Conservation (phyloP, 2,797 vertebrate species). For the Scyliorhinus canicula region DNA sequence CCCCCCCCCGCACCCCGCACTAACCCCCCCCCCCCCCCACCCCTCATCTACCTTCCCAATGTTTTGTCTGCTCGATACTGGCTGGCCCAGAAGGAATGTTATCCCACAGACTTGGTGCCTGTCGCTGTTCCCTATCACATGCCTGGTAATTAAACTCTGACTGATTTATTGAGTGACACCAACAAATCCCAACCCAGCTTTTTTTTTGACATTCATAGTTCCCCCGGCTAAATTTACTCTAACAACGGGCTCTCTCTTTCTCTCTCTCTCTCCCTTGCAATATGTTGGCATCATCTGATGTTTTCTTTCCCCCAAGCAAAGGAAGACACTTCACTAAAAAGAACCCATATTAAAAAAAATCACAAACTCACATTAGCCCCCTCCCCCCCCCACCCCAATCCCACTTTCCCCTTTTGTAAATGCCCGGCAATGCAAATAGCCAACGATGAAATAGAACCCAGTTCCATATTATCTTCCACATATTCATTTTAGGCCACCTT, state of each 20-base stretch:
- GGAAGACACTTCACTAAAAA: slow-evolving; percentile 52
- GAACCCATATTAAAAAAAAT: slow-evolving; percentile 41
- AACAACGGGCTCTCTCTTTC: slow-evolving; percentile 52
- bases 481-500: slow-evolving; percentile 58
- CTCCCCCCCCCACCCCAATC: no score
- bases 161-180: slow-evolving; percentile 95
- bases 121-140: slow-evolving; percentile 73
- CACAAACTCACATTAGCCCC: slow-evolving; percentile 52
- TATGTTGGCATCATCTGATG: slow-evolving; percentile 44
- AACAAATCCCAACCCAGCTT: slow-evolving; percentile 82
- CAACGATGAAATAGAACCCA: slow-evolving; percentile 43
- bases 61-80: slow-evolving; percentile 50
- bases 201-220: slow-evolving; percentile 79
- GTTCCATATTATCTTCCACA: slow-evolving; percentile 55
- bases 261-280: slow-evolving; percentile 42
- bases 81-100: slow-evolving; percentile 69
- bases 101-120: slow-evolving; percentile 69
- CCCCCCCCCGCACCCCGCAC: slow-evolving; percentile 46
- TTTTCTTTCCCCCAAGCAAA: slow-evolving; percentile 44
- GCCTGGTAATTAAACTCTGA: slow-evolving; percentile 88
- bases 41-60: neutral
- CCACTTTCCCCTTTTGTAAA: slow-evolving; percentile 40
- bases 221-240: slow-evolving; percentile 68
- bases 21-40: no score
- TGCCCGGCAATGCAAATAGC: slow-evolving; percentile 41